Evolutionary conservation across 2,797 vertebrate species (phyloP).

Genomic region (Oreochromis mossambicus): DNA sequence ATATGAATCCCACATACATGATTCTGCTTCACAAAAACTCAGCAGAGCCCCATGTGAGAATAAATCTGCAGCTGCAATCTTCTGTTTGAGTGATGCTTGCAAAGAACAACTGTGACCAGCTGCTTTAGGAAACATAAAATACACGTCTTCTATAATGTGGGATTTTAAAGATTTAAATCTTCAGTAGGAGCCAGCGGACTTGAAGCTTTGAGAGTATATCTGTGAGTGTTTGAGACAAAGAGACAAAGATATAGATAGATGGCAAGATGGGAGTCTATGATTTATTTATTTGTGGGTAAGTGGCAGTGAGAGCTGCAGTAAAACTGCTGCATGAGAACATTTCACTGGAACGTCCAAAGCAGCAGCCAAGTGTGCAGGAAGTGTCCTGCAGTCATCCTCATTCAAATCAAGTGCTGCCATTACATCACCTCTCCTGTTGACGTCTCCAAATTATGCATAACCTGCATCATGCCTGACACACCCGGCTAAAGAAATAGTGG

Average conservation of each 20-base stretch:
- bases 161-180: neutral
- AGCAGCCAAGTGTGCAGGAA: neutral
- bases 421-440: neutral
- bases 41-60: neutral
- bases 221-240: neutral
- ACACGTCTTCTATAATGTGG: neutral
- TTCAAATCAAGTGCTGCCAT: neutral
- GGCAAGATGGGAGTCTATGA: neutral
- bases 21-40: neutral
- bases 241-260: neutral
- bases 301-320: conserved; percentile 13
- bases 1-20: neutral
- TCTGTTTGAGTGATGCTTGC: neutral
- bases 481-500: neutral
- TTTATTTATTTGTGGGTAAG: neutral
- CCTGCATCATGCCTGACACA: fast-evolving
- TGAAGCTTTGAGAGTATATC: neutral
- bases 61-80: neutral
- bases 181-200: fast-evolving
- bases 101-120: neutral
- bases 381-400: neutral
- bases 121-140: neutral
- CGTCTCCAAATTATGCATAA: neutral
- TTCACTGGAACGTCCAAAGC: neutral
- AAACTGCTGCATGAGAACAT: neutral